Evolutionary conservation across 2,888 invertebrate species (phyloP).

Genomic region (Amphipoea oculea): DNA sequence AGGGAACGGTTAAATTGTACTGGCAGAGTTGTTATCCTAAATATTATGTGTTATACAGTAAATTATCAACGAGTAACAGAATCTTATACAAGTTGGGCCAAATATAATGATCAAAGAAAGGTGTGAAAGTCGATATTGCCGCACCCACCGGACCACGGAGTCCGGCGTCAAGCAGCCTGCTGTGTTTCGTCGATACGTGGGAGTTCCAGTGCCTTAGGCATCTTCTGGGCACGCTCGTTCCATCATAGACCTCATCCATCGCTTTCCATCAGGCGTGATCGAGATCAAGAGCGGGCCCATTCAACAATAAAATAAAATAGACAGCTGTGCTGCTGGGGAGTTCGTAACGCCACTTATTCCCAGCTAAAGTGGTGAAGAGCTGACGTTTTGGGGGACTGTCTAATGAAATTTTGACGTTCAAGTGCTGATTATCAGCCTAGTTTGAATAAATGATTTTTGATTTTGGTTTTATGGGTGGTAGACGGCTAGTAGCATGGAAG

Average conservation of each 20-base stretch:
- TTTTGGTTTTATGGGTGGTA: not conserved
- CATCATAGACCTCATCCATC: no score
- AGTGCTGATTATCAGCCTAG: not conserved
- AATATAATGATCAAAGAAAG: not conserved
- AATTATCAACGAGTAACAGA: not conserved
- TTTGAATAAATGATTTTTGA: not conserved
- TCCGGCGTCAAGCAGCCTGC: no score
- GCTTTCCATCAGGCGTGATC: no score
- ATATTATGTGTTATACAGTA: constrained; percentile 7
- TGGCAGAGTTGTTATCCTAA: not conserved
- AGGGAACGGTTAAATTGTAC: constrained; percentile 4
- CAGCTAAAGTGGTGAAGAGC: not conserved
- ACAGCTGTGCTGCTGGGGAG: not conserved
- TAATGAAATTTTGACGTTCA: not conserved
- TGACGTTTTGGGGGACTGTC: not conserved
- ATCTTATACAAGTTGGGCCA: not conserved
- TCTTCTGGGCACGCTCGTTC: no score
- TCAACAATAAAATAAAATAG: no score
- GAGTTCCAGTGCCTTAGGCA: no score
- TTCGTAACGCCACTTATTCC: no score
- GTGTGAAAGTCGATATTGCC: not conserved
- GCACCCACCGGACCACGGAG: no score
- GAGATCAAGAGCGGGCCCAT: no score
- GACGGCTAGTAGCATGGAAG: no score
- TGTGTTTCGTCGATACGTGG: no score